A percentile compares a stretch with the other conserved stretches of the same genome.
Evolutionary conservation across 2,888 invertebrate genomes (phyloP).

Genomic region (Onthophagus sagittarius): DNA sequence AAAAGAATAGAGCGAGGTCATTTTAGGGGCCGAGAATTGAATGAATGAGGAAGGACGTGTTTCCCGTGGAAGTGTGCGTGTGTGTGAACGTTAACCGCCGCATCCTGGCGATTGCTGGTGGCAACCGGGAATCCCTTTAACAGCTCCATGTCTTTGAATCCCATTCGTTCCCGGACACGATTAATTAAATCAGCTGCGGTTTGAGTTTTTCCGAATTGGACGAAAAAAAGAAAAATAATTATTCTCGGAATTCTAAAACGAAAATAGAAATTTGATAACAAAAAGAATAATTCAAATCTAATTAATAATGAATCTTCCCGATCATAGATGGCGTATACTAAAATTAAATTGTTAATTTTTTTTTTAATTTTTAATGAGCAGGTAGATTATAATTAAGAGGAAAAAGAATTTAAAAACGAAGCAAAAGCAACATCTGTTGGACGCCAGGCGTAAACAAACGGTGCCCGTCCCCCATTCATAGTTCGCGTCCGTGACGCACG

Average conservation of each 20-base stretch:
- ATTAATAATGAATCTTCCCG: no score
- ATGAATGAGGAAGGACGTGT: neutral
- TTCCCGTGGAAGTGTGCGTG: neutral
- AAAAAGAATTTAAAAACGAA: no score
- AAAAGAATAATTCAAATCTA: no score
- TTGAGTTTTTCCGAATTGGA: neutral
- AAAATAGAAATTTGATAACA: no score
- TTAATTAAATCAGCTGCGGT: neutral
- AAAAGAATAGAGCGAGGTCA: neutral
- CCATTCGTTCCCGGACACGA: neutral
- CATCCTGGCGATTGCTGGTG: neutral
- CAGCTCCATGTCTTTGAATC: neutral
- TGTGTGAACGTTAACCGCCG: neutral
- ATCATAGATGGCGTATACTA: no score
- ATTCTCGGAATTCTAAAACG: neutral
- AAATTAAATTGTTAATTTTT: no score
- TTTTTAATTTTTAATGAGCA: no score
- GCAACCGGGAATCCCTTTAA: neutral
- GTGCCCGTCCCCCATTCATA: conserved; percentile 28
- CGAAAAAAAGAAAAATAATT: neutral
- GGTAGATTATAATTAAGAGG: no score
- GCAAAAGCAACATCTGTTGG: neutral
- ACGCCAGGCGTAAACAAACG: conserved; percentile 4
- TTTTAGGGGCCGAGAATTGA: neutral
- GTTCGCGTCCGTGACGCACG: conserved; percentile 29